Evolutionary conservation across 2,113 vertebrate species (phyloP).

Genomic region (Gymnogyps californianus): DNA sequence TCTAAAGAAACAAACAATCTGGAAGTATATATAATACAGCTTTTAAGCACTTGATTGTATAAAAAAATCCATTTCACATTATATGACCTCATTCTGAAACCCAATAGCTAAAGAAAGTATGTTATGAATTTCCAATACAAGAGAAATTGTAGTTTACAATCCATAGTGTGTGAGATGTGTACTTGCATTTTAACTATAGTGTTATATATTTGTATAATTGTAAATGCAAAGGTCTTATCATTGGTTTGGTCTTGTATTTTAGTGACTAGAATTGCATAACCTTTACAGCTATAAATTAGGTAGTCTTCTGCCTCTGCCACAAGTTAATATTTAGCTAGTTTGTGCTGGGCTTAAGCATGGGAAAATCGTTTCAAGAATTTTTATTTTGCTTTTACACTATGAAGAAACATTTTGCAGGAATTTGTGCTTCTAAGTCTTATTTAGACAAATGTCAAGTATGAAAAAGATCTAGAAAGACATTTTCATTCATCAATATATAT

Average conservation of each 20-base stretch:
- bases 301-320: neutral
- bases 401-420: neutral
- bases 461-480: neutral
- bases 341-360: neutral
- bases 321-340: neutral
- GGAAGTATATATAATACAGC: slow-evolving; percentile 28
- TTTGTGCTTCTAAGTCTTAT: neutral
- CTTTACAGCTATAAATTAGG: neutral
- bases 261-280: neutral
- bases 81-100: slow-evolving; percentile 69
- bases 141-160: slow-evolving; percentile 60
- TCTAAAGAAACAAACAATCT: slow-evolving; percentile 64
- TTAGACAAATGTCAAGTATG: neutral
- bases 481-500: neutral
- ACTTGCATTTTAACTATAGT: slow-evolving; percentile 53
- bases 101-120: slow-evolving; percentile 56
- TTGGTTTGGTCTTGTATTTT: slow-evolving; percentile 39
- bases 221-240: slow-evolving; percentile 45
- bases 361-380: neutral
- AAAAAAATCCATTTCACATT: slow-evolving; percentile 72
- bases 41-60: slow-evolving; percentile 65
- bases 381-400: neutral
- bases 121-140: slow-evolving; percentile 66
- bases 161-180: slow-evolving; percentile 28
- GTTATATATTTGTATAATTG: slow-evolving; percentile 18